Conservation (phyloP, 2,797 vertebrate species). For the Ibycter americanus region DNA sequence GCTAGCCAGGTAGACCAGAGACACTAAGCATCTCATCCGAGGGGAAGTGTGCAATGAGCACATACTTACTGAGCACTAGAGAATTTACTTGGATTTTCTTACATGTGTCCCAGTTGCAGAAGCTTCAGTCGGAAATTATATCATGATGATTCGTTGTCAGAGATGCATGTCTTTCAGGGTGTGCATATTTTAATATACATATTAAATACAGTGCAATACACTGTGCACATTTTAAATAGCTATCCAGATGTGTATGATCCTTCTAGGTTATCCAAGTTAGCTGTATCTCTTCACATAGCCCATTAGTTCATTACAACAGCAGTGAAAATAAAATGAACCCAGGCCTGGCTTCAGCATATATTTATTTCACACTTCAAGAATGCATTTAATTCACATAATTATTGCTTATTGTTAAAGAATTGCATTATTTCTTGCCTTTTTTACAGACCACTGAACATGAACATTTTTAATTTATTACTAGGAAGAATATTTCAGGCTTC, state of each 20-base stretch:
- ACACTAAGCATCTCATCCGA: neutral
- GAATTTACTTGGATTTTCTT: neutral
- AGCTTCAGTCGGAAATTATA: neutral
- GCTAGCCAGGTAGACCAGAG: neutral
- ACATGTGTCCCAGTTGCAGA: neutral
- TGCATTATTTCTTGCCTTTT: neutral
- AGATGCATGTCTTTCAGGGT: neutral
- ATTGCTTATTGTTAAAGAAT: neutral
- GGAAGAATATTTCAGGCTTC: neutral
- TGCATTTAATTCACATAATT: constrained; percentile 2
- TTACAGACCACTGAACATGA: neutral
- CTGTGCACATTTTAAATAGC: neutral
- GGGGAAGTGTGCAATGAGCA: neutral
- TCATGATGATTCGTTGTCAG: neutral
- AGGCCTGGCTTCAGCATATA: neutral
- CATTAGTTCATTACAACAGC: neutral
- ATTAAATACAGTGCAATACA: neutral
- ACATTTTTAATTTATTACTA: neutral
- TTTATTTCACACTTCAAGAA: constrained; percentile 23
- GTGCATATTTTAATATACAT: neutral
- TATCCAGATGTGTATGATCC: neutral
- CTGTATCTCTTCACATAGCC: neutral
- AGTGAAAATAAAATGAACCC: neutral
- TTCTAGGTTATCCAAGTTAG: neutral
- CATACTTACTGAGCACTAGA: neutral